Base-by-base conservation (phyloP, 2,113 vertebrate genomes). In the Kobus ellipsiprymnus region DNA sequence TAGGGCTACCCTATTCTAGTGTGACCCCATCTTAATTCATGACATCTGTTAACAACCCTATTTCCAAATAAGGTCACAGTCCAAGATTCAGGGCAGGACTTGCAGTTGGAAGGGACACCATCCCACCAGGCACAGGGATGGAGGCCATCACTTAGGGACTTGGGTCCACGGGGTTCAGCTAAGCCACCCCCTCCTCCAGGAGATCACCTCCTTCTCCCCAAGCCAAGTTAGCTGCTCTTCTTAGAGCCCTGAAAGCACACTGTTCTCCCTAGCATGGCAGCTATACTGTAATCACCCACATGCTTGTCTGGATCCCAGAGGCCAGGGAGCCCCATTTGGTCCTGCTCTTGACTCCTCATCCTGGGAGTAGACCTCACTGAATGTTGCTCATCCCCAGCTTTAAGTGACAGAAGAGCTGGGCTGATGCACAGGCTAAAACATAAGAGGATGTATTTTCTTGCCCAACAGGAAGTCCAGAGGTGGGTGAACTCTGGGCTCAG, bases 221-320 rank as follows among this genome's bases (percentile, higher is more conserved):
- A 62, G 5, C 36, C 46, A 4, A 8, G 59, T 3, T 7, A 5
- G 33, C 52, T 10, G 36, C 6, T 84, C 74, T 23, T 64, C 27
- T 2, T 7, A 0, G 90, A 85, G 15, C 48, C 40, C 59, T 5
- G 27, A 2, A 11, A n/a, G 48, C 71, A 21, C 0, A 1, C 15
- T 14, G 15, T 16, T 21, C 62, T 48, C 36, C 55, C 29, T 7
- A 15, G 62, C 21, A 2, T 3, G 23, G 27, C 0, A 1, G 17
- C n/a, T 23, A 0, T 1, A 1, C 2, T 1, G 7, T 19, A 1
- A 10, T 2, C 3, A 27, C 25, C 50, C 3, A 0, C 3, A 25
- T 21, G 6, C 74, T 67, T 7, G 6, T 54, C 40, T 33, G 93
- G 33, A 19, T 2, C 25, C 62, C 90, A 27, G 89, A 92, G 60